Evolutionary conservation across 1,140 invertebrate genomes (phyloP).

Genomic region (Solenopsis fugax): DNA sequence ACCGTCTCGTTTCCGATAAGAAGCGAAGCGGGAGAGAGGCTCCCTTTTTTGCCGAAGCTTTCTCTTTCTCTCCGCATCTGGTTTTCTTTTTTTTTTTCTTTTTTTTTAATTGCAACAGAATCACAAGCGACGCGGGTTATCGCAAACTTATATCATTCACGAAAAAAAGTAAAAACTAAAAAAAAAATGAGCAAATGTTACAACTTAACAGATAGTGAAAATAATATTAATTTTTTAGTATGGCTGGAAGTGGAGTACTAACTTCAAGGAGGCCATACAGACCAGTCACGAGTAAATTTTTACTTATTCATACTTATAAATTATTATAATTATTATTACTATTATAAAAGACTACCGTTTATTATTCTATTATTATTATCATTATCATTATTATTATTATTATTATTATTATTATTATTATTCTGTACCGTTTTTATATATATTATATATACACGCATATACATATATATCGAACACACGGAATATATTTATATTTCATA

Average conservation of each 20-base stretch:
- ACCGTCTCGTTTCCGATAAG: slow-evolving; percentile 29
- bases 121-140: slow-evolving; percentile 70
- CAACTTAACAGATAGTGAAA: slow-evolving; percentile 81
- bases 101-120: slow-evolving; percentile 18
- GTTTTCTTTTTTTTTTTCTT: background rate
- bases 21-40: slow-evolving; percentile 61
- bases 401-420: slow-evolving; percentile 66
- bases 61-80: slow-evolving; percentile 20
- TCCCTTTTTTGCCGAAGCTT: slow-evolving; percentile 16
- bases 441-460: slow-evolving; percentile 57
- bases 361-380: slow-evolving; percentile 73
- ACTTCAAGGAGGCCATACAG: slow-evolving; percentile 97
- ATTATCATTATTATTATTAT: slow-evolving; percentile 62
- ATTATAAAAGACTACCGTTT: slow-evolving; percentile 68
- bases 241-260: slow-evolving; percentile 97
- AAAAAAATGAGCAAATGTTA: slow-evolving; percentile 59
- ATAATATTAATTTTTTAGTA: slow-evolving; percentile 89
- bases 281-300: slow-evolving; percentile 90
- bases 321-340: slow-evolving; percentile 82
- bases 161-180: slow-evolving; percentile 33
- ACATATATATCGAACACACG: slow-evolving; percentile 52
- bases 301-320: slow-evolving; percentile 85
- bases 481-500: slow-evolving; percentile 55
- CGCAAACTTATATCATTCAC: slow-evolving; percentile 42
- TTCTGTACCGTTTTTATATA: slow-evolving; percentile 78